These are phyloP conservation scores for Biston betularia DNA, from an alignment of 2,888 invertebrate species.

Conservation along the genomic window DNA sequence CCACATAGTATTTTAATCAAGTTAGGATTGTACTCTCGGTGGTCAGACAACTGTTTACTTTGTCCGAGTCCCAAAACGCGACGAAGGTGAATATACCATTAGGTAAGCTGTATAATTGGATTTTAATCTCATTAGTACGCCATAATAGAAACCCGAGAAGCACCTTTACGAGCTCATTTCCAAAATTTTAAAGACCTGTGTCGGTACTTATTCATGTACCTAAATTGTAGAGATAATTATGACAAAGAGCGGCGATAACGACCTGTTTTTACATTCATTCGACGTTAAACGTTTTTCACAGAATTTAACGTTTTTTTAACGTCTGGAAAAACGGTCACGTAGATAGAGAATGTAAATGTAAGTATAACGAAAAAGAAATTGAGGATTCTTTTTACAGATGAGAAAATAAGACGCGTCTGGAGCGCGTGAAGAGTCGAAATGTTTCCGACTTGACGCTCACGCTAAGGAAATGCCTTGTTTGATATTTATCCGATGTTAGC, in stretches of 20 bases:
- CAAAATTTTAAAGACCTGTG: conserved; percentile 45
- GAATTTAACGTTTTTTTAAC: conserved; percentile 16
- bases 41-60: conserved; percentile 1
- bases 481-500: conserved; percentile 7
- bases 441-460: conserved; percentile 51
- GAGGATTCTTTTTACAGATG: conserved; percentile 51
- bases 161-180: conserved; percentile 51
- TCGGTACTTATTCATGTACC: conserved; percentile 38
- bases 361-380: conserved; percentile 44
- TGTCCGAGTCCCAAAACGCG: conserved; percentile 5
- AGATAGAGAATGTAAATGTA: conserved; percentile 40
- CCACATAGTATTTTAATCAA: not conserved
- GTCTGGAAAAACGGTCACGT: conserved; percentile 30
- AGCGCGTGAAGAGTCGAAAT: conserved; percentile 50
- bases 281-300: conserved; percentile 24
- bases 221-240: conserved; percentile 44
- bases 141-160: conserved; percentile 60
- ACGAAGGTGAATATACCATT: conserved; percentile 53
- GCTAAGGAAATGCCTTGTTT: conserved; percentile 7
- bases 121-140: conserved; percentile 64
- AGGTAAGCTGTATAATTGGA: conserved; percentile 60
- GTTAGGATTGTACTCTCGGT: not conserved
- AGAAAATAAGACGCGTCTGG: conserved; percentile 57
- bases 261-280: conserved; percentile 33
- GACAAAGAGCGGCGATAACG: conserved; percentile 38